phyloP scores from a whole-genome alignment of 2,888 invertebrate genomes.

The Stratiomys singularior region DNA sequence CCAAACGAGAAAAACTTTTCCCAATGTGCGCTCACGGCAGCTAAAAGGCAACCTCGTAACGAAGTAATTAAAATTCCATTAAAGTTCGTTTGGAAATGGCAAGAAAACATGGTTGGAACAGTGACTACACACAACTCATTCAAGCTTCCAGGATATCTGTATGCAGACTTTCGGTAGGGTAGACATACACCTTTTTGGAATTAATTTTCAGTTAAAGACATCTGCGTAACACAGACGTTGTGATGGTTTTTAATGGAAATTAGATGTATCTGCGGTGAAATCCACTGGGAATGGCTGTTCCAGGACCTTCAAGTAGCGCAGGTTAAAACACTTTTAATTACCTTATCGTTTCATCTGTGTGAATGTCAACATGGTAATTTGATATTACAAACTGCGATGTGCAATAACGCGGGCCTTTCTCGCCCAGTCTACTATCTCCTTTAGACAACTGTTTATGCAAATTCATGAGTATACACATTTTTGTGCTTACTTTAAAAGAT shows the following conservation, averaged over 20 bases:
- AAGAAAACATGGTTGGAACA: not conserved
- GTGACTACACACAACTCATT: not conserved
- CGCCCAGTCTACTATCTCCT: no score
- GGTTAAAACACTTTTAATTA: not conserved
- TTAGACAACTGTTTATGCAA: no score
- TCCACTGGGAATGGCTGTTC: not conserved
- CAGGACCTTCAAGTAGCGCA: not conserved
- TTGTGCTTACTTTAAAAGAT: no score
- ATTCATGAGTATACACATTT: no score
- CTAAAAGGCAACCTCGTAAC: slow-evolving; percentile 14
- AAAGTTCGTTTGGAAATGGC: slow-evolving; percentile 16
- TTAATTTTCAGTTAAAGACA: slow-evolving; percentile 25
- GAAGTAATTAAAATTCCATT: slow-evolving; percentile 37
- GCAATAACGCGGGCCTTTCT: not conserved
- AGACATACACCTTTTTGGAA: slow-evolving; percentile 5
- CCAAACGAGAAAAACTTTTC: not conserved
- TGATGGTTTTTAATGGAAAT: not conserved
- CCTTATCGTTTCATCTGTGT: slow-evolving; percentile 24
- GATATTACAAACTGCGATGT: not conserved
- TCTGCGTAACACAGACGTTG: slow-evolving; percentile 23
- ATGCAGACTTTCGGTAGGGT: not conserved
- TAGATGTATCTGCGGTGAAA: not conserved
- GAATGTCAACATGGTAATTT: slow-evolving; percentile 28
- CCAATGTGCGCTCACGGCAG: not conserved
- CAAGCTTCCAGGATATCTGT: not conserved